Conservation (phyloP, 2,797 vertebrate species). For the Rhabdophis nuchalis region DNA sequence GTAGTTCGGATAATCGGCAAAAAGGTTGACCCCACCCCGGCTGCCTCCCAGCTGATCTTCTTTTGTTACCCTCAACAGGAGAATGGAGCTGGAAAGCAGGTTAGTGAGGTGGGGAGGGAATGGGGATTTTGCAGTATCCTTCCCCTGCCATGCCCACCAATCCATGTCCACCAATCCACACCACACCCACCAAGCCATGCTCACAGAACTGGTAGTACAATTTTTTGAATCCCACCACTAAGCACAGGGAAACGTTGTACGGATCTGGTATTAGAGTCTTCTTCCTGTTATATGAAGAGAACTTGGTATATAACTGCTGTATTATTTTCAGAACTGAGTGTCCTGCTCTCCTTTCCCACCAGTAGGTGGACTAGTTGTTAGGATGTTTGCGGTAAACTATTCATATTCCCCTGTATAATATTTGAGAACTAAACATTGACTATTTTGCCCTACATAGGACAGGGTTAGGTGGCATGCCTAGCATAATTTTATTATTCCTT, state of each 20-base stretch:
- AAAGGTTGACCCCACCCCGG: too few relatives aligned
- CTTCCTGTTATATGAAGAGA: not conserved
- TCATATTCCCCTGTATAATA: not conserved
- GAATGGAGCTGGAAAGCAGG: too few relatives aligned
- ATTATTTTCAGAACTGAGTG: not conserved
- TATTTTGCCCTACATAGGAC: not conserved
- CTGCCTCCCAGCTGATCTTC: too few relatives aligned
- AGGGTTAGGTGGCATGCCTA: not conserved
- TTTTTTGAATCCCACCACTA: too few relatives aligned
- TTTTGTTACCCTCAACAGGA: too few relatives aligned
- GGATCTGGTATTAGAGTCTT: not conserved
- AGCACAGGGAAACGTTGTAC: not conserved
- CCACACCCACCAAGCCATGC: too few relatives aligned
- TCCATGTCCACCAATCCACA: too few relatives aligned
- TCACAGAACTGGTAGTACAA: too few relatives aligned
- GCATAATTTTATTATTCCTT: not conserved
- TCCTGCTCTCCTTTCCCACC: not conserved
- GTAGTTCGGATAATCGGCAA: too few relatives aligned
- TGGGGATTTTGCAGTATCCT: too few relatives aligned
- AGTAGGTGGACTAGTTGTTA: not conserved
- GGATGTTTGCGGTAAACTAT: not conserved
- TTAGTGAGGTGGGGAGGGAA: too few relatives aligned
- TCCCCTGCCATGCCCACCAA: too few relatives aligned
- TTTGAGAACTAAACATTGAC: not conserved
- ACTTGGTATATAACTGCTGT: not conserved